A percentile compares a stretch with the other conserved stretches of the same genome.
phyloP scores from a whole-genome alignment of 1,140 invertebrate genomes.

The Neodiprion lecontei region DNA sequence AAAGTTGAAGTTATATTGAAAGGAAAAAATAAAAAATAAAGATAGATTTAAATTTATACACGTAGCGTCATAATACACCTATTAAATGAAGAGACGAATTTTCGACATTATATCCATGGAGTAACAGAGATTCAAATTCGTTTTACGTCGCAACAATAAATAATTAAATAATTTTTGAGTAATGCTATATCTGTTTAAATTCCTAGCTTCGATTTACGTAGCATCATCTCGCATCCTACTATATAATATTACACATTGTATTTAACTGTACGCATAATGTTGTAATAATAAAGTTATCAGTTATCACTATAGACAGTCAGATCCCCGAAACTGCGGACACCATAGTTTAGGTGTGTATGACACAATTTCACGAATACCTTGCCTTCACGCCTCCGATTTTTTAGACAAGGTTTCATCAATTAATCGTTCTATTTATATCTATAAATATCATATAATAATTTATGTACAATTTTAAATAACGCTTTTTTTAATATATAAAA shows the following conservation, averaged over 20 bases:
- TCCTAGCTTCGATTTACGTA: conserved; percentile 40
- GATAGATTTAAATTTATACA: conserved; percentile 32
- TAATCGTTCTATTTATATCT: conserved; percentile 38
- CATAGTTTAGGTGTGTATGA: neutral
- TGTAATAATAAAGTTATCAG: conserved; percentile 51
- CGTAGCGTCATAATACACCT: conserved; percentile 50
- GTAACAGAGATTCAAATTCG: conserved; percentile 52
- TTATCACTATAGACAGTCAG: conserved; percentile 54
- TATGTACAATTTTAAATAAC: conserved; percentile 53
- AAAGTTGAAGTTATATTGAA: neutral
- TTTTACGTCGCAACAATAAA: conserved; percentile 53
- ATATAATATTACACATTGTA: conserved; percentile 61
- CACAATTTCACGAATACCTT: conserved; percentile 25
- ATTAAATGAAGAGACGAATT: conserved; percentile 52
- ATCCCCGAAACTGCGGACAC: conserved; percentile 31
- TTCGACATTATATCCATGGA: conserved; percentile 38
- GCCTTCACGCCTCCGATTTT: conserved; percentile 25
- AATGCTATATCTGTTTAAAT: conserved; percentile 49
- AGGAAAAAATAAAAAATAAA: neutral
- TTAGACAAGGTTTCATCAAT: conserved; percentile 16
- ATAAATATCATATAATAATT: conserved; percentile 54
- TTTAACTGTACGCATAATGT: conserved; percentile 58
- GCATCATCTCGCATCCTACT: conserved; percentile 48
- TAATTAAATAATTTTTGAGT: conserved; percentile 59
- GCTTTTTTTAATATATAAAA: conserved; percentile 27